Percentiles rank a stretch among this genome's conserved stretches.
These are phyloP conservation scores for Misgurnus mizolepis DNA, from an alignment of 2,113 vertebrate species.

Conservation along the genomic window DNA sequence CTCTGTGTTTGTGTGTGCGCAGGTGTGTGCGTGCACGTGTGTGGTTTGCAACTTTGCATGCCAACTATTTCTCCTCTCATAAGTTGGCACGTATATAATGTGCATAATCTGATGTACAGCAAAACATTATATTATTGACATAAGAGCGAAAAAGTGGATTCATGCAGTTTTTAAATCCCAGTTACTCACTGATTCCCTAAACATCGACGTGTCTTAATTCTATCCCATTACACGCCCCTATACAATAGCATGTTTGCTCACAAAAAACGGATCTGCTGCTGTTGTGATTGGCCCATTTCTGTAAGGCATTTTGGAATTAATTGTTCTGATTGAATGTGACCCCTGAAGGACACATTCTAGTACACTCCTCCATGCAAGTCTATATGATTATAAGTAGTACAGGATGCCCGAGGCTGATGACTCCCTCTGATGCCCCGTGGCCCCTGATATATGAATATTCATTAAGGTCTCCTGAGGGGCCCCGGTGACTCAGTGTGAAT, in stretches of 20 bases:
- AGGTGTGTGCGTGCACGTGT: no score
- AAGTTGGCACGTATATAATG: no score
- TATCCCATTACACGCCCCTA: conserved; percentile 19
- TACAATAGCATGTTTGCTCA: conserved; percentile 10
- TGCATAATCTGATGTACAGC: not conserved
- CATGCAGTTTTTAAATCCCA: not conserved
- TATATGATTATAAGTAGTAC: conserved; percentile 8
- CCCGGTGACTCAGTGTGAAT: conserved; percentile 33
- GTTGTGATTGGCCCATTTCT: conserved; percentile 24
- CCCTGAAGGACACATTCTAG: conserved; percentile 11
- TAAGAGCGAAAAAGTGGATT: not conserved
- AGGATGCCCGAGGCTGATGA: conserved; percentile 16
- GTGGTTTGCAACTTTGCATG: no score
- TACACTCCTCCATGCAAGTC: not conserved
- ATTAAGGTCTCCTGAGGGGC: conserved; percentile 31
- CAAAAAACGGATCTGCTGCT: conserved; percentile 27
- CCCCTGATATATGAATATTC: conserved; percentile 36
- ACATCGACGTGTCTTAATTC: conserved; percentile 21
- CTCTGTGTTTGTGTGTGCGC: no score
- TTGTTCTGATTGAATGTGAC: conserved; percentile 18
- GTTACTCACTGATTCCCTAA: conserved; percentile 32
- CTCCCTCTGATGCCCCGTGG: conserved; percentile 9
- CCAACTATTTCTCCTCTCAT: no score
- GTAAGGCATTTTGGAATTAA: not conserved
- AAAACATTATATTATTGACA: not conserved